A percentile compares a stretch with the other conserved stretches of the same genome.
Evolutionary conservation across 2,888 invertebrate species (phyloP).

Genomic region (Andrena trimmerana): DNA sequence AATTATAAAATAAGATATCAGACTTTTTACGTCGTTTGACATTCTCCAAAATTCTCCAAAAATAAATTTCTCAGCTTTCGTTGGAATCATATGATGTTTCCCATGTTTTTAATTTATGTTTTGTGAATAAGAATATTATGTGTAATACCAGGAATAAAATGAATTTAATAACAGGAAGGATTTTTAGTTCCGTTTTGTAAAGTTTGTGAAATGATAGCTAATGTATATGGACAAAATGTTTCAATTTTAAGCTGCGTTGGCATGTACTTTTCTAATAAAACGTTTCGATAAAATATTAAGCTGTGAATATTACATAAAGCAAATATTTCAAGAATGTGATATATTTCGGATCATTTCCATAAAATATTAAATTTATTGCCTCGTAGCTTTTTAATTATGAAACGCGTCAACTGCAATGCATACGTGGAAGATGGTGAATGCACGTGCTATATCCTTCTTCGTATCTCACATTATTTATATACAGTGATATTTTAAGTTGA

Average conservation of each 20-base stretch:
- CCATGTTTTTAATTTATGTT: background rate
- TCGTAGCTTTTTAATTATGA: background rate
- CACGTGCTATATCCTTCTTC: constrained; percentile 21
- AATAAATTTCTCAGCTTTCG: background rate
- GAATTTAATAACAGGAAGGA: too few species aligned
- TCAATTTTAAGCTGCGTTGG: too few species aligned
- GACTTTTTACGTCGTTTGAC: background rate
- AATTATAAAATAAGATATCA: background rate
- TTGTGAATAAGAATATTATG: background rate
- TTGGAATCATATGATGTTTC: background rate
- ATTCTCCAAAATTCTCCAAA: background rate
- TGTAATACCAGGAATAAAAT: too few species aligned
- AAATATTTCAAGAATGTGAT: too few species aligned
- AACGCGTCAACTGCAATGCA: constrained; percentile 6
- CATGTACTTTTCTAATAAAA: too few species aligned
- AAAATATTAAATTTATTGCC: background rate
- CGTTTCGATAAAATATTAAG: too few species aligned
- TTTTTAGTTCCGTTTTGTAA: too few species aligned
- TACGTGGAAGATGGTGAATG: background rate
- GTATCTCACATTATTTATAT: constrained; percentile 55
- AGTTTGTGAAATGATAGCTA: too few species aligned
- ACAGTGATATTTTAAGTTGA: constrained; percentile 59
- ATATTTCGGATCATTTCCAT: background rate
- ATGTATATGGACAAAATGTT: too few species aligned
- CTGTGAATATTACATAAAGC: too few species aligned